A percentile compares a stretch with the other conserved stretches of the same genome.
Evolutionary conservation across 2,888 invertebrate species (phyloP).

Genomic region (Mythimna vitellina): DNA sequence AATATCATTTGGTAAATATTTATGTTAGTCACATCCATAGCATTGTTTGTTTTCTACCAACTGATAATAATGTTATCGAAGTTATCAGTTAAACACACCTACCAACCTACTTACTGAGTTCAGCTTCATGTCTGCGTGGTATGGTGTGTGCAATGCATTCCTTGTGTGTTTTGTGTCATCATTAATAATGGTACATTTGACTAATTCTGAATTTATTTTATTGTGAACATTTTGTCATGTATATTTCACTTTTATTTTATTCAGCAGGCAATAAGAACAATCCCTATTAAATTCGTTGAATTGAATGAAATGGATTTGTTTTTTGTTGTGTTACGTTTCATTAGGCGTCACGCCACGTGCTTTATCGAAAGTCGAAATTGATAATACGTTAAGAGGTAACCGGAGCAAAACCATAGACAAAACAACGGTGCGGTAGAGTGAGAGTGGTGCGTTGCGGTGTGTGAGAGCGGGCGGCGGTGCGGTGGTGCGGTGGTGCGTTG

Average conservation of each 20-base stretch:
- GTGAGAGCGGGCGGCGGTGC: slow-evolving; percentile 13
- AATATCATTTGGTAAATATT: slow-evolving; percentile 59
- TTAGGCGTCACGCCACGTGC: slow-evolving; percentile 45
- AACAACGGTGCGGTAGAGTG: slow-evolving; percentile 18
- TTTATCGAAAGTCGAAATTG: slow-evolving; percentile 14
- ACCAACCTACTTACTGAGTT: slow-evolving; percentile 46
- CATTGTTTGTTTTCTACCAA: slow-evolving; percentile 61
- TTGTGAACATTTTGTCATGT: neutral
- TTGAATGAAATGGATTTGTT: slow-evolving; percentile 36
- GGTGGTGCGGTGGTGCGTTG: neutral
- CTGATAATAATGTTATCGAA: slow-evolving; percentile 59
- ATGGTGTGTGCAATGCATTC: slow-evolving; percentile 31
- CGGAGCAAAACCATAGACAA: slow-evolving; percentile 12
- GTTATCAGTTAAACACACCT: slow-evolving; percentile 63
- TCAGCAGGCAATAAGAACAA: neutral
- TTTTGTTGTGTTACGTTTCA: slow-evolving; percentile 48
- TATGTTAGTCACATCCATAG: slow-evolving; percentile 56
- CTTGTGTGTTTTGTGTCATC: slow-evolving; percentile 15
- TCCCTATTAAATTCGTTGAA: neutral
- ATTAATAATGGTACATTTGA: neutral
- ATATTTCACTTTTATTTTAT: neutral
- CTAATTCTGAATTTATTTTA: no score
- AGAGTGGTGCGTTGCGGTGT: slow-evolving; percentile 30
- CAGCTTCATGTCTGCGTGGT: slow-evolving; percentile 47
- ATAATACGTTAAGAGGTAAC: slow-evolving; percentile 25